These are phyloP conservation scores for Scophthalmus maximus DNA, from an alignment of 2,113 vertebrate species.

Conservation along the genomic window DNA sequence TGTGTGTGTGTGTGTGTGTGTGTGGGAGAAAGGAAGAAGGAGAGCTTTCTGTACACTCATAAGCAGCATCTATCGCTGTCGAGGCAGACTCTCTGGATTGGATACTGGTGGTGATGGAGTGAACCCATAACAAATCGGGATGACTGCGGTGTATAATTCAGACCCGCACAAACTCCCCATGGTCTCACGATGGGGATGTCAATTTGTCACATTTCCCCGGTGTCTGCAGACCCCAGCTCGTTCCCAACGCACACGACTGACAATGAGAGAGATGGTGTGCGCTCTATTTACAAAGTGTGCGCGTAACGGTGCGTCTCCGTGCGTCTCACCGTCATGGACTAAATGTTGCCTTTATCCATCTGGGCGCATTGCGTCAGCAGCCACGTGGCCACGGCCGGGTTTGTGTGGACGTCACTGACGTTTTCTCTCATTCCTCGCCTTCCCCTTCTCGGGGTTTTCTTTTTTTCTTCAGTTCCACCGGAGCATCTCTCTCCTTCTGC, in stretches of 20 bases:
- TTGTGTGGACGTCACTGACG: slow-evolving; percentile 59
- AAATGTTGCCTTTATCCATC: too few species aligned
- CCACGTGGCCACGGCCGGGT: slow-evolving; percentile 49
- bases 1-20: background rate
- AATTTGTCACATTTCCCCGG: too few species aligned
- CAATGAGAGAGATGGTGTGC: slow-evolving; percentile 10
- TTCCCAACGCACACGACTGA: background rate
- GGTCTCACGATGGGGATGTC: too few species aligned
- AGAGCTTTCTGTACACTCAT: background rate
- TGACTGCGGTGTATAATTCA: background rate
- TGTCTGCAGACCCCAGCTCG: background rate
- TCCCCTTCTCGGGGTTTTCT: slow-evolving; percentile 4
- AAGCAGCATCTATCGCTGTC: background rate
- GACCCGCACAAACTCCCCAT: too few species aligned
- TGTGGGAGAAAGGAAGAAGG: too few species aligned
- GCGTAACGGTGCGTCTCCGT: slow-evolving; percentile 52
- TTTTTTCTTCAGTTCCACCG: slow-evolving; percentile 34
- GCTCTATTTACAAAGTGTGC: slow-evolving; percentile 61
- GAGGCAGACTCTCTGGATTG: background rate
- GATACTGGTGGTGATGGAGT: slow-evolving; percentile 32
- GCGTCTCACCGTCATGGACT: slow-evolving; percentile 53
- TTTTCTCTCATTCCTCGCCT: slow-evolving; percentile 38
- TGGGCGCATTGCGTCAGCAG: slow-evolving; percentile 69
- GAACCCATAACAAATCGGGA: background rate
- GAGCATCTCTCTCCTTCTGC: slow-evolving; percentile 58